phyloP scores from a whole-genome alignment of 2,797 vertebrate species.

The Chaetodon trifasciatus region DNA sequence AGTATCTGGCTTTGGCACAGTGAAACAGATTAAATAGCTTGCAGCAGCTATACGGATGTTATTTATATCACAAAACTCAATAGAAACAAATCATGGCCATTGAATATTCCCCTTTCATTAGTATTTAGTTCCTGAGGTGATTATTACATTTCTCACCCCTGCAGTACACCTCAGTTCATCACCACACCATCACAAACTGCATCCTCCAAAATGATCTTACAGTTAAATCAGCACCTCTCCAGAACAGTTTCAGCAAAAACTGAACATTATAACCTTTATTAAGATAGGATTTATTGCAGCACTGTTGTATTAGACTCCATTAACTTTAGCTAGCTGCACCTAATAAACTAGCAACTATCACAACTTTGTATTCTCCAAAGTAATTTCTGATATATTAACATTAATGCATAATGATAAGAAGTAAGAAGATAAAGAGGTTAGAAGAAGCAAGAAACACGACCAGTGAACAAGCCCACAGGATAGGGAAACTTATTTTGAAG shows the following conservation, averaged over 20 bases:
- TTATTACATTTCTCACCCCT: not conserved
- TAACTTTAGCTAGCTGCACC: not conserved
- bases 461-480: not conserved
- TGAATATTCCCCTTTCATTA: not conserved
- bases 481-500: not conserved
- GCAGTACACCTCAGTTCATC: not conserved
- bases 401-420: not conserved
- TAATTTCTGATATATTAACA: not conserved
- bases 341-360: not conserved
- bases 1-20: not conserved
- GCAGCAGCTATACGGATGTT: conserved; percentile 1
- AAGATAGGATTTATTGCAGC: too few species aligned
- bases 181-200: too few species aligned
- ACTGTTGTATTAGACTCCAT: too few species aligned
- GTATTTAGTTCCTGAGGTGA: not conserved
- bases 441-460: too few species aligned
- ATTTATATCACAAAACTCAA: conserved; percentile 1
- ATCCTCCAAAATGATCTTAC: too few species aligned
- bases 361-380: not conserved
- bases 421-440: too few species aligned
- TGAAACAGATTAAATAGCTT: conserved; percentile 17
- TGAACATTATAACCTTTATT: too few species aligned
- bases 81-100: not conserved
- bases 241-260: too few species aligned
- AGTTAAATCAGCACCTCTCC: too few species aligned